Evolutionary conservation across 2,113 vertebrate species (phyloP).

Genomic region (Oceanodroma tethys): DNA sequence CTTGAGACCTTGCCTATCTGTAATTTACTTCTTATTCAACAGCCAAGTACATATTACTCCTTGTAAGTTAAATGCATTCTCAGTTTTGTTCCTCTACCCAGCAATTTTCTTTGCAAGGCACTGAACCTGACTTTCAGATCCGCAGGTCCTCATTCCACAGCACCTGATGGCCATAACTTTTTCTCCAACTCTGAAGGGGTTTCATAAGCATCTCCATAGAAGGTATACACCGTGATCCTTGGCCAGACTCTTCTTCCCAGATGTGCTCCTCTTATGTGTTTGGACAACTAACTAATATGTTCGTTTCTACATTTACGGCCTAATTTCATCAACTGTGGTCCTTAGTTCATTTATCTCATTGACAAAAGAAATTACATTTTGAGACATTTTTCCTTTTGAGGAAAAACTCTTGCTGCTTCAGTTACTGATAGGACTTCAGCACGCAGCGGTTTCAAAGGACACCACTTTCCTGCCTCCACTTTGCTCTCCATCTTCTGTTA

Average conservation of each 20-base stretch:
- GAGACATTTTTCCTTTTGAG: background rate
- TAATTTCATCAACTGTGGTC: background rate
- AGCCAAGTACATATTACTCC: background rate
- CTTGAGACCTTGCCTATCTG: background rate
- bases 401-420: background rate
- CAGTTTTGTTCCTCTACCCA: background rate
- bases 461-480: background rate
- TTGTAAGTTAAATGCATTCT: background rate
- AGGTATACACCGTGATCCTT: background rate
- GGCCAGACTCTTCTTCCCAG: background rate
- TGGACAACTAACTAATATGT: background rate
- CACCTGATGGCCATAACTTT: background rate
- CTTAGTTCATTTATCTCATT: background rate
- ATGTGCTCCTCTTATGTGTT: background rate
- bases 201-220: background rate
- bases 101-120: background rate
- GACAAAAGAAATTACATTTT: background rate
- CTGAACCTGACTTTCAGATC: background rate
- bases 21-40: background rate
- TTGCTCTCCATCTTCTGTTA: background rate
- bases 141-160: background rate
- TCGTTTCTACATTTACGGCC: background rate
- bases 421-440: background rate
- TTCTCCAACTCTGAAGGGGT: background rate
- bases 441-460: background rate